These are phyloP conservation scores for Coecobrya sp. DNA, from an alignment of 2,888 invertebrate species.

Conservation along the genomic window DNA sequence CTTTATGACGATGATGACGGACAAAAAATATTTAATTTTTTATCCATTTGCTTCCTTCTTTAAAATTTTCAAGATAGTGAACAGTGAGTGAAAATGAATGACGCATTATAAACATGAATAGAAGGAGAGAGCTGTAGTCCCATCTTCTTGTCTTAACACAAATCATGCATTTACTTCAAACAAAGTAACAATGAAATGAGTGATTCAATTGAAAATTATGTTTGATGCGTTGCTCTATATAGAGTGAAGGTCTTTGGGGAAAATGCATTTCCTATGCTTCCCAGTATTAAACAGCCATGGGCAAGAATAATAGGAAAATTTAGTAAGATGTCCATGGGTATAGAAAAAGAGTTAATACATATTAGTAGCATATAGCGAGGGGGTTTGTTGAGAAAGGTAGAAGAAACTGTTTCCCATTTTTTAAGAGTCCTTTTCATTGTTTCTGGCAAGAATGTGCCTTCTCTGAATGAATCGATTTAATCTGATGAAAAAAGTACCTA, in stretches of 20 bases:
- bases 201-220: slow-evolving; percentile 68
- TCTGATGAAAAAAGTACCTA: slow-evolving; percentile 67
- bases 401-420: slow-evolving; percentile 31
- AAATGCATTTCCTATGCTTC: background rate
- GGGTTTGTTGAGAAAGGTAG: background rate
- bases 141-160: slow-evolving; percentile 58
- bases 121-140: background rate
- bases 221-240: background rate
- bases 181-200: slow-evolving; percentile 30
- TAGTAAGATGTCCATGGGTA: background rate
- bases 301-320: slow-evolving; percentile 54
- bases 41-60: background rate
- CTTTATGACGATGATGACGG: slow-evolving; percentile 40
- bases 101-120: slow-evolving; percentile 51
- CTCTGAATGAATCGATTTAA: slow-evolving; percentile 75
- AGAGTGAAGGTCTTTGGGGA: background rate
- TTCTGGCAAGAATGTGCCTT: slow-evolving; percentile 39
- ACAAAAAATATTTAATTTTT: slow-evolving; percentile 44
- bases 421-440: slow-evolving; percentile 41
- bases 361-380: background rate
- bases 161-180: slow-evolving; percentile 62
- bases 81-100: slow-evolving; percentile 68
- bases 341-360: too few species aligned
- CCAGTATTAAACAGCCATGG: background rate
- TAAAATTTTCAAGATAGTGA: background rate